A percentile compares a stretch with the other conserved stretches of the same genome.
These are phyloP conservation scores for Andrena hattorfiana DNA, from an alignment of 2,888 invertebrate genomes.

Conservation along the genomic window DNA sequence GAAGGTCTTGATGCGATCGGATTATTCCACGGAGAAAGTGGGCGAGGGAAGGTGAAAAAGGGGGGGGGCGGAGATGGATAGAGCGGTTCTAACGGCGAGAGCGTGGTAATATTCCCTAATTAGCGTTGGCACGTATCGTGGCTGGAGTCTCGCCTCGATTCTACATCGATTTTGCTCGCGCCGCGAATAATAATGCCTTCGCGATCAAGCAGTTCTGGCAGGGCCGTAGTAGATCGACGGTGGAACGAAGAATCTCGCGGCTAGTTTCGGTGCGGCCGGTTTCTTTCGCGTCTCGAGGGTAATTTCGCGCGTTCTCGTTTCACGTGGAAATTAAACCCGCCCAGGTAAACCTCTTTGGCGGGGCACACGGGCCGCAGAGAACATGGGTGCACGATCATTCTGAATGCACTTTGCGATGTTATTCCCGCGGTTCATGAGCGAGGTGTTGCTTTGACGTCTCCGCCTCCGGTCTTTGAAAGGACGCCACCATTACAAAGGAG, in stretches of 20 bases:
- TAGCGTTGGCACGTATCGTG: constrained; percentile 59
- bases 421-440: constrained; percentile 27
- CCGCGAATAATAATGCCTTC: constrained; percentile 48
- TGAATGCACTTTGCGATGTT: constrained; percentile 35
- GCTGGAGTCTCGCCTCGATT: constrained; percentile 21
- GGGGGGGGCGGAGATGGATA: constrained; percentile 36
- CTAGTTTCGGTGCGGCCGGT: not conserved
- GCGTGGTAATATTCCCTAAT: constrained; percentile 70
- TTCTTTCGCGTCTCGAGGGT: not conserved
- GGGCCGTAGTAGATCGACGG: constrained; percentile 18
- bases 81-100: constrained; percentile 39
- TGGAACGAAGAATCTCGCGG: constrained; percentile 26
- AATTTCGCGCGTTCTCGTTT: not conserved
- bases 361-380: not conserved
- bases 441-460: constrained; percentile 42
- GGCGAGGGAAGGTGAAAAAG: constrained; percentile 6
- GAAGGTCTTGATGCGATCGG: constrained; percentile 53
- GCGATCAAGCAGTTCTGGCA: constrained; percentile 20
- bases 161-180: constrained; percentile 53
- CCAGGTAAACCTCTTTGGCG: not conserved
- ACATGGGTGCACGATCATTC: not conserved
- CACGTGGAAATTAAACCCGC: constrained; percentile 7
- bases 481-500: constrained; percentile 38
- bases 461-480: constrained; percentile 28
- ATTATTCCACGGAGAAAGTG: constrained; percentile 59